Conservation (phyloP, 2,797 vertebrate species). For the Simalia tracyae region DNA sequence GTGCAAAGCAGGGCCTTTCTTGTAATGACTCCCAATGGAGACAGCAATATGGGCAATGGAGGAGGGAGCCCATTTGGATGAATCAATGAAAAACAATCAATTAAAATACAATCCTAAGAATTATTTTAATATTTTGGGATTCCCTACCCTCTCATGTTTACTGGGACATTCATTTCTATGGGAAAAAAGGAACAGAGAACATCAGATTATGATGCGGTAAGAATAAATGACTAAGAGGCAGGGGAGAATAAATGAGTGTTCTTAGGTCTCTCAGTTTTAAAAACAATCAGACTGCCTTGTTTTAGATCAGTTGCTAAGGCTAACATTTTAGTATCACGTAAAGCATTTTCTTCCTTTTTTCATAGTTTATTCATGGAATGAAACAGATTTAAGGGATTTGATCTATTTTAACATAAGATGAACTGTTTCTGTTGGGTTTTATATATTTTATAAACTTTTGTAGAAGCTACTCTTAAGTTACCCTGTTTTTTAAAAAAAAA, state of each 20-base stretch:
- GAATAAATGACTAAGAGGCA: neutral
- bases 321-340: neutral
- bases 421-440: neutral
- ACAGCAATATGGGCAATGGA: neutral
- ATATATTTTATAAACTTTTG: neutral
- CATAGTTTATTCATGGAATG: neutral
- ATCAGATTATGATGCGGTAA: neutral
- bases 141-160: neutral
- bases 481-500: neutral
- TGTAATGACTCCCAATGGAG: neutral
- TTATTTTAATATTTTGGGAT: neutral
- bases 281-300: neutral
- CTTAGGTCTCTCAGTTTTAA: neutral
- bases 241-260: neutral
- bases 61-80: neutral
- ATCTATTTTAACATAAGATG: neutral
- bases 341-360: neutral
- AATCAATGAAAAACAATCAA: neutral
- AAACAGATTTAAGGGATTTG: neutral
- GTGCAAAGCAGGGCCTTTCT: neutral
- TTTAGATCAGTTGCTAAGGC: neutral
- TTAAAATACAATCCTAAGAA: neutral
- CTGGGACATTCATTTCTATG: neutral
- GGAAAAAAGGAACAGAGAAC: neutral
- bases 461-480: neutral